These are phyloP conservation scores for Tuta absoluta DNA, from an alignment of 2,888 invertebrate species.

Conservation along the genomic window DNA sequence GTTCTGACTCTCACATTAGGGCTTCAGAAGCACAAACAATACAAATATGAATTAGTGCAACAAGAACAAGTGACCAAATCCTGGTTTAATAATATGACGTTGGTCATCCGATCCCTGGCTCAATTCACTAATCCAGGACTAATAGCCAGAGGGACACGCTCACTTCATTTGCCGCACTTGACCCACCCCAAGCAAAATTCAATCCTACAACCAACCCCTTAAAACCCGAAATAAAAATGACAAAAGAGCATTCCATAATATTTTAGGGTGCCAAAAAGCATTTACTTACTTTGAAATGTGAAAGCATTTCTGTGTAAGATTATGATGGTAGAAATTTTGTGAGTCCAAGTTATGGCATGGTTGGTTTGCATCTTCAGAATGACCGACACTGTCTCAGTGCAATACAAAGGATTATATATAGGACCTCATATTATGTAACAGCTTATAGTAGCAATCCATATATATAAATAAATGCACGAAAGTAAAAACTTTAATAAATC, in stretches of 20 bases:
- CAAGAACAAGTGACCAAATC: slow-evolving; percentile 72
- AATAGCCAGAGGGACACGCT: slow-evolving; percentile 62
- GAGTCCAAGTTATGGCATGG: slow-evolving; percentile 53
- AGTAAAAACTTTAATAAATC: background rate
- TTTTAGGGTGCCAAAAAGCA: slow-evolving; percentile 61
- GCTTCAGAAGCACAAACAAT: slow-evolving; percentile 46
- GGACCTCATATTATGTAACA: background rate
- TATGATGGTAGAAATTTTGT: slow-evolving; percentile 72
- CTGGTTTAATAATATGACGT: slow-evolving; percentile 72
- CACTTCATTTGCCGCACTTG: slow-evolving; percentile 41
- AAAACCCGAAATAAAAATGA: slow-evolving; percentile 30
- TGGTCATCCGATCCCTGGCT: slow-evolving; percentile 76
- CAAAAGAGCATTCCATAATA: slow-evolving; percentile 46
- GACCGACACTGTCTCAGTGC: background rate
- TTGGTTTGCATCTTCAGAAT: slow-evolving; percentile 8
- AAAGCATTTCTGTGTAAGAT: slow-evolving; percentile 80
- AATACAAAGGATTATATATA: background rate
- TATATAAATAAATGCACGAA: no score
- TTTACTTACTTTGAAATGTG: slow-evolving; percentile 62
- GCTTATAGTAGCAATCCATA: no score
- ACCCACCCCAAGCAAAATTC: slow-evolving; percentile 21
- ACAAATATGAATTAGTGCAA: slow-evolving; percentile 68
- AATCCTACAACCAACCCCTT: slow-evolving; percentile 23
- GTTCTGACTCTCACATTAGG: background rate
- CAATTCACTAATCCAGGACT: slow-evolving; percentile 74